Evolutionary conservation across 2,797 vertebrate species (phyloP).

Genomic region (Anguilla megastoma): DNA sequence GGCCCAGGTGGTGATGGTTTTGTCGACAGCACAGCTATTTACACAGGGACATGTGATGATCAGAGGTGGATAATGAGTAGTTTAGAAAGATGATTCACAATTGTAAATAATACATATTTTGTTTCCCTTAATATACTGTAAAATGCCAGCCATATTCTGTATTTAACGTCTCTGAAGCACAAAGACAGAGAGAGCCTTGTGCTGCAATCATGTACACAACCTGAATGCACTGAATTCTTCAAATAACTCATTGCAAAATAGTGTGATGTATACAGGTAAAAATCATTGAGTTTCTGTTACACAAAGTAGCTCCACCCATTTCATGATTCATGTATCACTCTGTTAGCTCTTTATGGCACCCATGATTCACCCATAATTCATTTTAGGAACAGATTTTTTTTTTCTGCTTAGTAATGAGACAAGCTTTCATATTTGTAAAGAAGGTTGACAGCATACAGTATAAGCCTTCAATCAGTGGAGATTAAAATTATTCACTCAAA

Average conservation of each 20-base stretch:
- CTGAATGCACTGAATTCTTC: neutral
- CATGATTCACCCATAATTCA: neutral
- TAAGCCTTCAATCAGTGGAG: neutral
- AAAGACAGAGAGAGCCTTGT: neutral
- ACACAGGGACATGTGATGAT: conserved; percentile 10
- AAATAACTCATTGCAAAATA: neutral
- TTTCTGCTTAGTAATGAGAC: neutral
- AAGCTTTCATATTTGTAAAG: neutral
- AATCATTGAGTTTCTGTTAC: neutral
- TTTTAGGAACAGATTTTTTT: neutral
- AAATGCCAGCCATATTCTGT: neutral
- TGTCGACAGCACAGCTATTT: neutral
- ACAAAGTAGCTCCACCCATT: neutral
- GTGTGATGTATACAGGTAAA: neutral
- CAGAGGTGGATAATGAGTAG: neutral
- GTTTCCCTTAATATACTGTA: neutral
- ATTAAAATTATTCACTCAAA: neutral
- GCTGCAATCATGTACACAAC: neutral
- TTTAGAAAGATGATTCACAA: neutral
- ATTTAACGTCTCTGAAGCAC: neutral
- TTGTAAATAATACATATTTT: neutral
- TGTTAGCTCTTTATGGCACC: neutral
- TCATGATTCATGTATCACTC: neutral
- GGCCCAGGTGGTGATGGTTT: conserved; percentile 8
- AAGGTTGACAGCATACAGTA: neutral